Evolutionary conservation across 1,140 invertebrate genomes (phyloP), one percentile per base, ranked within the genome.

Genomic region (Sitophilus oryzae): DNA sequence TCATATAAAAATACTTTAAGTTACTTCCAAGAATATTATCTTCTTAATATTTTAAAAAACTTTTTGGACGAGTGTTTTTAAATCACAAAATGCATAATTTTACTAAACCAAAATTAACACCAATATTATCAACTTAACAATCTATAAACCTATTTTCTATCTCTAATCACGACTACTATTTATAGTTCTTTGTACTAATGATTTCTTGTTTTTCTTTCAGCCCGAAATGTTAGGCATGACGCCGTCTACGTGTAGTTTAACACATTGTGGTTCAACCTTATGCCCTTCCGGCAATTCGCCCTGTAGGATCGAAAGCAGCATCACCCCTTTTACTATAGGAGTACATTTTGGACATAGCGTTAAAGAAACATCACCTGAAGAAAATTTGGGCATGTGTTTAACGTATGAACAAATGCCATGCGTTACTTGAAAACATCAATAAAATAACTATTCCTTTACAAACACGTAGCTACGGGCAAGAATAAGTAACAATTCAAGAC

Each of bases 371-470:
- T 83, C 78, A 9, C 79, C 86, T 0, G 88, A 89, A 60, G 85
- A 89, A 50, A 89, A 89, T 65, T 79, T 87, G 37, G 87, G 87
- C 30, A 85, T 85, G 76, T 91, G 87, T 66, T 64, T 89, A 20
- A 78, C 72, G 51, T 90, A 85, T 61, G 76, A 80, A 44, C 88
- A 89, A 71, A 64, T 84, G 60, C 78, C 80, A 19, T 90, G 88
- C 67, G 71, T 71, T 22, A 44, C 52, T 43, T 60, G 45, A 54
- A 16, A 14, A n/a, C n/a, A n/a, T n/a, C n/a, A n/a, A n/a, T n/a
- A n/a, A n/a, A n/a, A n/a, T n/a, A n/a, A n/a, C n/a, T n/a, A n/a
- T n/a, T n/a, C n/a, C n/a, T n/a, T n/a, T n/a, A n/a, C n/a, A n/a
- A n/a, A n/a, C n/a, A n/a, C n/a, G n/a, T n/a, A n/a, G n/a, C n/a